Percentiles rank a stretch among this genome's conserved stretches.
Conservation (phyloP, 1,140 invertebrate genomes). For the Hycleus cichorii region DNA sequence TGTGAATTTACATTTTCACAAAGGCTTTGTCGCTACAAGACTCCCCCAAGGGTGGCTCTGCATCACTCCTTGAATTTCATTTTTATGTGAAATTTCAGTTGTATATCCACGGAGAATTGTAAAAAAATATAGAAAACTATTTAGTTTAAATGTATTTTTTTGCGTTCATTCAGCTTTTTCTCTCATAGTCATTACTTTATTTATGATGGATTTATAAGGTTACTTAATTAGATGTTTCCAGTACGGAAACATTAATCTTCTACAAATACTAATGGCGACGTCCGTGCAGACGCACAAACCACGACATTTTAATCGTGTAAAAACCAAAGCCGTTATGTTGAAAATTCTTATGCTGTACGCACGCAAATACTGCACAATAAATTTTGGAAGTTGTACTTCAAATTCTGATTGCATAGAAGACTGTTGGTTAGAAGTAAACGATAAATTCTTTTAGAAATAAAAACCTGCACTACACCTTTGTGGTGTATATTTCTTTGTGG, state of each 20-base stretch:
- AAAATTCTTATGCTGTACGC: too few relatives aligned
- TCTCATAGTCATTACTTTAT: constrained; percentile 7
- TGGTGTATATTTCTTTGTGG: constrained; percentile 6
- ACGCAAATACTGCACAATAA: too few relatives aligned
- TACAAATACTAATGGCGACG: constrained; percentile 22
- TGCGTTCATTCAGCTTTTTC: too few relatives aligned
- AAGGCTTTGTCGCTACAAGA: too few relatives aligned
- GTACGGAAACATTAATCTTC: constrained; percentile 23
- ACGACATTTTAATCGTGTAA: constrained; percentile 17
- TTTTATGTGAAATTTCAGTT: too few relatives aligned
- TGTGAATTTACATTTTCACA: too few relatives aligned
- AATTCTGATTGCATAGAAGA: constrained; percentile 16
- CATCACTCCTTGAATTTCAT: too few relatives aligned
- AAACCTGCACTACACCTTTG: constrained; percentile 11
- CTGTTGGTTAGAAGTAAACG: constrained; percentile 2
- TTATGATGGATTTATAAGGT: constrained; percentile 25
- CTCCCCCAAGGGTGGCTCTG: too few relatives aligned
- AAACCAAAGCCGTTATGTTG: not conserved
- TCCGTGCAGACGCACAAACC: constrained; percentile 13
- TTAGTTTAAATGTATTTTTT: too few relatives aligned
- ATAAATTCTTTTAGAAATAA: constrained; percentile 16
- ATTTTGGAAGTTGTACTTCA: not conserved
- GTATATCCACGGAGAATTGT: too few relatives aligned
- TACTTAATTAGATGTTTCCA: constrained; percentile 27
- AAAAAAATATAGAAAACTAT: too few relatives aligned